Evolutionary conservation across 2,797 vertebrate species (phyloP), one percentile per base, ranked within the genome.

Genomic region (Poecile montanus): DNA sequence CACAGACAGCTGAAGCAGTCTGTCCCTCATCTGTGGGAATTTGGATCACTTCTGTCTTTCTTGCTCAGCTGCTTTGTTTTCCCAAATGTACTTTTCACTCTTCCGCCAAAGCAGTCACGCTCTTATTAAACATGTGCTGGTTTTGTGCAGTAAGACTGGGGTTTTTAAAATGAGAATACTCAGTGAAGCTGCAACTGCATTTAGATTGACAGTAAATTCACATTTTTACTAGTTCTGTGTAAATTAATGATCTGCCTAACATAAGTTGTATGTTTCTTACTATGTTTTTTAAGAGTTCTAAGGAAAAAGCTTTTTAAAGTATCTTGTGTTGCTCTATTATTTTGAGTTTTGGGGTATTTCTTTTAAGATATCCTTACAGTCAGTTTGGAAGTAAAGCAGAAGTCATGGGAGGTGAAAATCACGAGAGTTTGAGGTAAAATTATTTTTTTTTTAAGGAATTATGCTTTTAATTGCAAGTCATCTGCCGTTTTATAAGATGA

Each of bases 1-100:
- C 12, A 6, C 14, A 22, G n/a, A 13, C n/a, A 19, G 2, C 6
- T 36, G 29, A 12, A 27, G n/a, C 5, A 1, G 6, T 8, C 23
- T 9, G 2, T 11, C 5, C 3, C 32, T 32, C 63, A 8, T 38
- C 29, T 17, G 2, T 42, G 27, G 45, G 21, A 16, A 5, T 19
- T 16, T 30, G 30, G 15, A 34, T 60, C 8, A 0, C 16, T 65
- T 57, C 32, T 20, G 22, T 5, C 17, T 3, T 3, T 36, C 11
- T 56, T 13, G 16, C 8, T 23, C 10, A 13, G 7, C 29, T 32
- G 56, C 22, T 34, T 38, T 38, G 9, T 62, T 78, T 82, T 40
- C 17, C 10, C 8, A 2, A 2, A 18, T 30, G 7, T 21, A 12
- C 23, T 20, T 34, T 34, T 42, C 17, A 14, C 11, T 56, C 25